These are phyloP conservation scores for Meriones unguiculatus DNA, from an alignment of 2,113 vertebrate genomes.

Conservation along the genomic window DNA sequence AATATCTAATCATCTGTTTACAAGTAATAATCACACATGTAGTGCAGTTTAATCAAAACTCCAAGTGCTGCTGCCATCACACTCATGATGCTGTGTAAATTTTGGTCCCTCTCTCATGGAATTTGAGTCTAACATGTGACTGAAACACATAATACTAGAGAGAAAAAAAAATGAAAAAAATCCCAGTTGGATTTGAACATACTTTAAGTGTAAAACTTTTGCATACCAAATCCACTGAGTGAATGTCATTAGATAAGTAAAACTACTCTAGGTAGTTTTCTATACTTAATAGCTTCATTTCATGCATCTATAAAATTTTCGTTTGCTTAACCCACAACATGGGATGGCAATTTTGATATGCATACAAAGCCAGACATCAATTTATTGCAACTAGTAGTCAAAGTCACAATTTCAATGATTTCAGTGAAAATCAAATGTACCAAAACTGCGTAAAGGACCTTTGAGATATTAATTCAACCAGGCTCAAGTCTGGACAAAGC, in stretches of 20 bases:
- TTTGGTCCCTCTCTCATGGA: constrained; percentile 59
- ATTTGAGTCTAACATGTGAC: constrained; percentile 56
- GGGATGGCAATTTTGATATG: constrained; percentile 56
- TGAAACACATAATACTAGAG: constrained; percentile 38
- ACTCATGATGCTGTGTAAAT: constrained; percentile 69
- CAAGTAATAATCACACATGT: constrained; percentile 83
- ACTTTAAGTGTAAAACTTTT: constrained; percentile 63
- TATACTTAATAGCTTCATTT: constrained; percentile 53
- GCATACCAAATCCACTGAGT: constrained; percentile 16
- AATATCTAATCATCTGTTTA: constrained; percentile 85
- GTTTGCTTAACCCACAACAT: constrained; percentile 63
- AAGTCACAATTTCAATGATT: constrained; percentile 54
- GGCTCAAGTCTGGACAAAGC: constrained; percentile 52
- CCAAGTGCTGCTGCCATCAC: constrained; percentile 69
- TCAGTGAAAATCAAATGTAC: constrained; percentile 48
- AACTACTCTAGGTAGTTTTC: constrained; percentile 54
- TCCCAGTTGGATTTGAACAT: constrained; percentile 51
- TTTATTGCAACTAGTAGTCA: constrained; percentile 40
- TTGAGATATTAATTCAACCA: constrained; percentile 50
- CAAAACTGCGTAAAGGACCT: constrained; percentile 36
- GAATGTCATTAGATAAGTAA: constrained; percentile 45
- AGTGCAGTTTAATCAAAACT: constrained; percentile 81
- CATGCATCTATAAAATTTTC: constrained; percentile 39
- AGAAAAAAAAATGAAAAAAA: neutral
- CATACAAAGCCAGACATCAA: constrained; percentile 7